These are phyloP conservation scores for Psephotus haematonotus DNA, from an alignment of 2,113 vertebrate species.

Conservation along the genomic window DNA sequence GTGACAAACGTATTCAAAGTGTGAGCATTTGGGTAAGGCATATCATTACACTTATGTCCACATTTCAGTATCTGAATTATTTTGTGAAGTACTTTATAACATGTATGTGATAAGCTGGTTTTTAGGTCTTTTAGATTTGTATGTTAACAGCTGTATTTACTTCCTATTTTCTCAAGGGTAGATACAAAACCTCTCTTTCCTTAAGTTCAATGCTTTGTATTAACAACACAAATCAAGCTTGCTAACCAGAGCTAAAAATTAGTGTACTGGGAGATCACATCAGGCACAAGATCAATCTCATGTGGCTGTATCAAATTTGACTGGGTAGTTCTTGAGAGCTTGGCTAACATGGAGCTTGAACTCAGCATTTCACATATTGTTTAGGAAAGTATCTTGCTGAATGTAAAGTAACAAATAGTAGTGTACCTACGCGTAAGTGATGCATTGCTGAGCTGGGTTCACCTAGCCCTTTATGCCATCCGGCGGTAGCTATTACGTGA, in stretches of 20 bases:
- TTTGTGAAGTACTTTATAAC: neutral
- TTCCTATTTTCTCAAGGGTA: neutral
- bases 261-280: neutral
- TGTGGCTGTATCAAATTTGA: neutral
- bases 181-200: neutral
- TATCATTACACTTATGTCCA: accelerated
- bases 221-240: neutral
- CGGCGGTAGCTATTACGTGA: neutral
- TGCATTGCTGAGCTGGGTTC: neutral
- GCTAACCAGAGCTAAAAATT: neutral
- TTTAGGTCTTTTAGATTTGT: neutral
- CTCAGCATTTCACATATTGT: neutral
- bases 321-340: neutral
- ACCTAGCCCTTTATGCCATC: neutral
- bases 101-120: accelerated
- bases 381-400: neutral
- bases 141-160: neutral
- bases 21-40: accelerated
- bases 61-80: neutral
- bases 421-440: neutral
- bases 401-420: neutral
- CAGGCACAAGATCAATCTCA: neutral
- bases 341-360: neutral
- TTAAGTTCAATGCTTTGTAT: neutral
- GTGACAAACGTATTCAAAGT: neutral